phyloP scores from a whole-genome alignment of 2,888 invertebrate genomes.

The Zaprionus bogoriensis region DNA sequence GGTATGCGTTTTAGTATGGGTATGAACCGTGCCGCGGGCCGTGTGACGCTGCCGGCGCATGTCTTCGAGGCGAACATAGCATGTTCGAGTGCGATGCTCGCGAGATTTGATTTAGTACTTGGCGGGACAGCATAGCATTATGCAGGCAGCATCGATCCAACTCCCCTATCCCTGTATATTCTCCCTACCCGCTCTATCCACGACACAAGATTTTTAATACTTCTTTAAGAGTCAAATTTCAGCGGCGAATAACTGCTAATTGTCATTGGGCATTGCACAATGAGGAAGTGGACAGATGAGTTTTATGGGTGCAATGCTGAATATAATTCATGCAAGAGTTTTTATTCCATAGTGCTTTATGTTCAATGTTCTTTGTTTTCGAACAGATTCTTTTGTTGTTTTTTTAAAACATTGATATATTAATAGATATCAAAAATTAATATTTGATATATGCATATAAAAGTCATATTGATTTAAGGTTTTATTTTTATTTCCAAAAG shows the following conservation, averaged over 20 bases:
- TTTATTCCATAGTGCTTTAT: neutral
- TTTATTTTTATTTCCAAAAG: too few species aligned
- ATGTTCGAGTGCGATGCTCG: neutral
- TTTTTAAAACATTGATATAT: too few species aligned
- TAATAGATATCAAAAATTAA: too few species aligned
- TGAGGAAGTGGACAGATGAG: neutral
- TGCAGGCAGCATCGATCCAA: neutral
- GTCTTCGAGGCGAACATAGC: too few species aligned
- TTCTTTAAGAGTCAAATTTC: neutral
- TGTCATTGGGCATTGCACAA: neutral
- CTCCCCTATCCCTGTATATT: neutral
- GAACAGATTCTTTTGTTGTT: neutral
- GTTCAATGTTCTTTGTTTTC: neutral
- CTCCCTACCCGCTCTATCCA: neutral
- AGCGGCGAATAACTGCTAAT: neutral
- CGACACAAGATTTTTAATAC: neutral
- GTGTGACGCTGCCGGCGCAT: neutral
- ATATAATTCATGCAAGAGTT: neutral
- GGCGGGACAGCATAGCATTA: neutral
- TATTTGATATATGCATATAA: too few species aligned
- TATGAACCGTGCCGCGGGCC: neutral
- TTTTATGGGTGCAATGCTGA: neutral
- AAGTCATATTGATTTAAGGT: too few species aligned
- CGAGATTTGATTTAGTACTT: neutral
- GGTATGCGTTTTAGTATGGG: too few species aligned